A percentile compares a stretch with the other conserved stretches of the same genome.
These are phyloP conservation scores for Typhlomys cinereus DNA, from an alignment of 2,113 vertebrate species.

Conservation along the genomic window DNA sequence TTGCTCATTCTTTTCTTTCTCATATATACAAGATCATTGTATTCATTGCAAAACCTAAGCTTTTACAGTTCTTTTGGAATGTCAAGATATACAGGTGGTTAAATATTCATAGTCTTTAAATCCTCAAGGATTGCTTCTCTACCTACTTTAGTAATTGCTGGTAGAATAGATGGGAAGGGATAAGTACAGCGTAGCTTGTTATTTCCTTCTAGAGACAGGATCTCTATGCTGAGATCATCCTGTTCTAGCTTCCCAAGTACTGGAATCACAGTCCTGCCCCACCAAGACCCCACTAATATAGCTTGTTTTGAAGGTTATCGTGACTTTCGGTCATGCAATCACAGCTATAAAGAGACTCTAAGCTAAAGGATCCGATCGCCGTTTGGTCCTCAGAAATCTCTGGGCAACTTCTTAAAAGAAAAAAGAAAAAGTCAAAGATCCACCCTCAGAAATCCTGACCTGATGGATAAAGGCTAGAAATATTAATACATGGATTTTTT, in stretches of 20 bases:
- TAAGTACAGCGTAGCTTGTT: not conserved
- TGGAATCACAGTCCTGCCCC: not conserved
- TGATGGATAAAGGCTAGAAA: not conserved
- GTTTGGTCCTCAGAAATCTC: not conserved
- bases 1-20: not conserved
- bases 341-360: not conserved
- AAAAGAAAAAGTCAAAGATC: slow-evolving; percentile 33
- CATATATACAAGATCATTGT: slow-evolving; percentile 25
- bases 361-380: not conserved
- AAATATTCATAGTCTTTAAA: slow-evolving; percentile 7
- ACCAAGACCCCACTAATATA: not conserved
- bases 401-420: not conserved
- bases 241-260: too few species aligned
- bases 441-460: not conserved
- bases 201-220: not conserved
- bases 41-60: not conserved
- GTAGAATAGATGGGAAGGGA: not conserved
- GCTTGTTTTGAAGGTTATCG: not conserved
- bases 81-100: slow-evolving; percentile 31
- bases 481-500: not conserved
- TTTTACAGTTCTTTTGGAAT: slow-evolving; percentile 33
- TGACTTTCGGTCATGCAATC: not conserved
- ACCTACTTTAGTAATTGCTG: not conserved
- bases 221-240: not conserved
- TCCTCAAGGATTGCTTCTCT: slow-evolving; percentile 3